Percentiles rank a stretch among this genome's conserved stretches.
These are phyloP conservation scores for Latheticus oryzae DNA, from an alignment of 2,888 invertebrate species.

Conservation along the genomic window DNA sequence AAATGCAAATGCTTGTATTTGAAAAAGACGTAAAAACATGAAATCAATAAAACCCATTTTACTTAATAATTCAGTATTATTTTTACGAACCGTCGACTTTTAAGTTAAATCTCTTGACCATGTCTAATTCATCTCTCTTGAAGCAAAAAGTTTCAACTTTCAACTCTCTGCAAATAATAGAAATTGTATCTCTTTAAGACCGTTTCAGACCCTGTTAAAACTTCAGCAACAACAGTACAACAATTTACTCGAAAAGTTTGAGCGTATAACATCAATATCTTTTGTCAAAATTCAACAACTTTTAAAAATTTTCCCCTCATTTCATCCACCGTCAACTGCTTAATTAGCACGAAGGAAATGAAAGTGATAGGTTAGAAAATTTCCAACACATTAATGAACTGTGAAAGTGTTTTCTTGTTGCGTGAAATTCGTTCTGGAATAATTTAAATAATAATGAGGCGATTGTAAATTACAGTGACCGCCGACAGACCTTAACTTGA, in stretches of 20 bases:
- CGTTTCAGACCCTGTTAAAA: conserved; percentile 20
- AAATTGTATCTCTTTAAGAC: conserved; percentile 11
- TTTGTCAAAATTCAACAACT: too few species aligned
- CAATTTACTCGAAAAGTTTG: conserved; percentile 12
- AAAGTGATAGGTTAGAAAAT: conserved; percentile 6
- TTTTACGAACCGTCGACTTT: too few species aligned
- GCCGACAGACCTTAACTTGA: conserved; percentile 18
- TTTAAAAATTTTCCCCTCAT: too few species aligned
- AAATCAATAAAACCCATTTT: too few species aligned
- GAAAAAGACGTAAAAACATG: too few species aligned
- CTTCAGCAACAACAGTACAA: conserved; percentile 8
- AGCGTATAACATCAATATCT: too few species aligned
- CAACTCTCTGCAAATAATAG: conserved; percentile 5
- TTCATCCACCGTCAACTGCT: conserved; percentile 1
- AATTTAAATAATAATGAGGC: conserved; percentile 34
- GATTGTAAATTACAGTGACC: conserved; percentile 36
- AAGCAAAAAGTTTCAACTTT: conserved; percentile 2
- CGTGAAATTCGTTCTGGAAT: conserved; percentile 26
- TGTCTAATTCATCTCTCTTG: too few species aligned
- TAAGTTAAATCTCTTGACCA: too few species aligned
- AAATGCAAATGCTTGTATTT: too few species aligned
- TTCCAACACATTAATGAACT: conserved; percentile 5
- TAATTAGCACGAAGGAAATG: conserved; percentile 11
- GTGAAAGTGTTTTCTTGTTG: conserved; percentile 8
- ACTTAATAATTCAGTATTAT: too few species aligned